Evolutionary conservation across 2,113 vertebrate genomes (phyloP).

Genomic region (Calcarius ornatus): DNA sequence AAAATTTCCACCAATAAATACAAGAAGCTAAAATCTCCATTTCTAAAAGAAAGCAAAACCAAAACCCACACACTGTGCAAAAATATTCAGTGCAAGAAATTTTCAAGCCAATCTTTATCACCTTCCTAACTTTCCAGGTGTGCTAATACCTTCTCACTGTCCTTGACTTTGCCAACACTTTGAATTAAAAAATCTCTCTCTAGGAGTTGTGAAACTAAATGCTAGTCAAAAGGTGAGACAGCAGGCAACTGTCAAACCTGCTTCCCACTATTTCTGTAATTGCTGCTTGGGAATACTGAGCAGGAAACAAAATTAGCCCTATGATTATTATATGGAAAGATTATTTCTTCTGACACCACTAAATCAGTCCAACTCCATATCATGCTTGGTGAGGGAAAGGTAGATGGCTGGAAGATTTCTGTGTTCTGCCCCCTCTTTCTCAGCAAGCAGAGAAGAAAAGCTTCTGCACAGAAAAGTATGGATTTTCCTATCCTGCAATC

Average conservation of each 20-base stretch:
- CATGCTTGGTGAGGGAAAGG: neutral
- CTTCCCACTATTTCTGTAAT: neutral
- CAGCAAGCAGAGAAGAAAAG: neutral
- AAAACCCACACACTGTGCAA: neutral
- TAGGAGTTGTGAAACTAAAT: conserved; percentile 1
- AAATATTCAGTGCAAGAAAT: neutral
- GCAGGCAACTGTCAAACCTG: neutral
- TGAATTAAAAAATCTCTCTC: neutral
- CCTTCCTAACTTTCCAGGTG: neutral
- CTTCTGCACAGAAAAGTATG: neutral
- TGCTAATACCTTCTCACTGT: neutral
- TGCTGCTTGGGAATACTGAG: neutral
- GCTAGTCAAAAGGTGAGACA: conserved; percentile 12
- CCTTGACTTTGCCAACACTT: neutral
- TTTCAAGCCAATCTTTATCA: neutral
- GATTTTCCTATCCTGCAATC: neutral
- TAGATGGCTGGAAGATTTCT: neutral
- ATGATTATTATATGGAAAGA: neutral
- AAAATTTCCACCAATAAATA: neutral
- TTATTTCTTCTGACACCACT: conserved; percentile 1
- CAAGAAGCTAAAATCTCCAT: neutral
- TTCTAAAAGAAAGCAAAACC: neutral
- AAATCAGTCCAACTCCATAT: neutral
- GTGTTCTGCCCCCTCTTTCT: neutral
- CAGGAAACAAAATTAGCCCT: conserved; percentile 1